phyloP scores from a whole-genome alignment of 2,797 vertebrate species.

The Peromyscus melanophrys region DNA sequence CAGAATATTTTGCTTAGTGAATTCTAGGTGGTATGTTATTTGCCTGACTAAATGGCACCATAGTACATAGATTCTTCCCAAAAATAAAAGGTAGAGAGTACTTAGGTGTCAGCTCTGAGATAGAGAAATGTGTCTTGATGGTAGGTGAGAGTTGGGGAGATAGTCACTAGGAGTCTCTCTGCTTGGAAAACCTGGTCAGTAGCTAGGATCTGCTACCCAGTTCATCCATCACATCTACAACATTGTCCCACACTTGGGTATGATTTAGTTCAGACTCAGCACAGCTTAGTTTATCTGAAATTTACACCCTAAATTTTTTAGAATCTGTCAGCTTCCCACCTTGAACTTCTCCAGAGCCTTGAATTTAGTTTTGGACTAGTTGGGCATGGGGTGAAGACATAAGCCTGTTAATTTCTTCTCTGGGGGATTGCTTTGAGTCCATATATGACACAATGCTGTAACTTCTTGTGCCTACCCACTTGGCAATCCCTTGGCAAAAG shows the following conservation, averaged over 20 bases:
- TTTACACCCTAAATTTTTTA: not conserved
- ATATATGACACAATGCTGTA: not conserved
- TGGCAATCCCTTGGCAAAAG: not conserved
- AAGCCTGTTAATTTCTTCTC: not conserved
- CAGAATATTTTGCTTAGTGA: slow-evolving; percentile 31
- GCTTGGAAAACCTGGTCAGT: not conserved
- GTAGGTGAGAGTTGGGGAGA: rapidly evolving
- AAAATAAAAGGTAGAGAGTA: not conserved
- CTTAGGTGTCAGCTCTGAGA: not conserved
- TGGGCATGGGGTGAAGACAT: not conserved
- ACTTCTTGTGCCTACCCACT: not conserved
- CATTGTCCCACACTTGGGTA: rapidly evolving
- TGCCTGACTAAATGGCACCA: not conserved
- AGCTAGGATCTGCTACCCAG: not conserved
- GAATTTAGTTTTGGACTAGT: not conserved
- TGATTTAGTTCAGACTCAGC: not conserved
- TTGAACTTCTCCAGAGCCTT: not conserved
- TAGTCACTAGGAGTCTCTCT: not conserved
- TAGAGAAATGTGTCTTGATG: not conserved
- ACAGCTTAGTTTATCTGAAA: not conserved
- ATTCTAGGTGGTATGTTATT: not conserved
- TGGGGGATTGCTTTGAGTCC: not conserved
- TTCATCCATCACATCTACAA: not conserved
- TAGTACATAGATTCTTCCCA: not conserved
- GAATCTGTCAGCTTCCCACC: not conserved